Evolutionary conservation across 2,888 invertebrate species (phyloP).

Genomic region (Spicauda simplicius): DNA sequence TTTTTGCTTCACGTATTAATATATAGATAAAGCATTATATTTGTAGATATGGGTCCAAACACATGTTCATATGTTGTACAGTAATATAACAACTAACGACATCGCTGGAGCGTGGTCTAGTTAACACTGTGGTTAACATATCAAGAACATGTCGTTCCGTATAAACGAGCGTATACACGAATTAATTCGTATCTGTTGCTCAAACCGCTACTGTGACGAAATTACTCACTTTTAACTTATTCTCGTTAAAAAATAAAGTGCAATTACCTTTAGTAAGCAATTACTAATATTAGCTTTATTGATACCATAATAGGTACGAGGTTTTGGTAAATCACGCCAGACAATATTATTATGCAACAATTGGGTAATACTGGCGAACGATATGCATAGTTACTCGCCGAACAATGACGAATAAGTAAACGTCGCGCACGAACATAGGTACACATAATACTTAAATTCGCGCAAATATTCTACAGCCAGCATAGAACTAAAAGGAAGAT

Average conservation of each 20-base stretch:
- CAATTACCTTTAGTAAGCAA: not conserved
- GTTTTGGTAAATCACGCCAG: too few species aligned
- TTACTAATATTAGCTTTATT: not conserved
- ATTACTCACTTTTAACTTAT: not conserved
- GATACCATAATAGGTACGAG: too few species aligned
- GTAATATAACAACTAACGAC: conserved; percentile 28
- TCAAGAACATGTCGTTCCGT: conserved; percentile 35
- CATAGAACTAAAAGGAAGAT: too few species aligned
- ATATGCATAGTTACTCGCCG: too few species aligned
- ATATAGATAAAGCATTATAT: too few species aligned
- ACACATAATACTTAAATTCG: too few species aligned
- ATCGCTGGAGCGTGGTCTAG: conserved; percentile 32
- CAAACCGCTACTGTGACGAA: conserved; percentile 15
- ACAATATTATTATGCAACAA: too few species aligned
- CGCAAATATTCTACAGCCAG: too few species aligned
- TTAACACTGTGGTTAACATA: conserved; percentile 35
- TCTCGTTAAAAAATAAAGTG: not conserved
- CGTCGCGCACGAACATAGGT: too few species aligned
- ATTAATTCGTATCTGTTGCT: conserved; percentile 31
- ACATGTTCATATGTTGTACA: conserved; percentile 29
- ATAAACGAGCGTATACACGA: conserved; percentile 32
- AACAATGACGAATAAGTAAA: too few species aligned
- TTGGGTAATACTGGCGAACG: too few species aligned
- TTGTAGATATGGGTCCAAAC: not conserved
- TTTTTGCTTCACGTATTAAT: too few species aligned